These are phyloP conservation scores for Myanophis thanlyinensis DNA, from an alignment of 2,113 vertebrate genomes.

Conservation along the genomic window DNA sequence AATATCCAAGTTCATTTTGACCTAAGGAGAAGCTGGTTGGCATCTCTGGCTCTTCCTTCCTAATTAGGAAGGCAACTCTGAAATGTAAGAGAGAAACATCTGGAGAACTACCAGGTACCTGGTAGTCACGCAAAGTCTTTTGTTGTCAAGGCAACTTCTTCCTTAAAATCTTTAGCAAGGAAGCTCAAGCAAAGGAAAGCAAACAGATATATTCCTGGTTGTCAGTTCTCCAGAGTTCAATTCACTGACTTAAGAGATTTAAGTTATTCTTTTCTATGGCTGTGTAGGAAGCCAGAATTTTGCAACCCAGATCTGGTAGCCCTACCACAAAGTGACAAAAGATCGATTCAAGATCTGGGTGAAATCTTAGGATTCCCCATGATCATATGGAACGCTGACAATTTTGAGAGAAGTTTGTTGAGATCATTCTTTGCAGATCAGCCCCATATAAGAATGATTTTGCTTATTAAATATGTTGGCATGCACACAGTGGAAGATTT, in stretches of 20 bases:
- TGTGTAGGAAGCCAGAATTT: not conserved
- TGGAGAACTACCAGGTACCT: constrained; percentile 51
- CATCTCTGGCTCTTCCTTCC: not conserved
- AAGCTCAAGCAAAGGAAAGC: not conserved
- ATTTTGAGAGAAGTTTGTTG: not conserved
- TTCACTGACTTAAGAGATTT: not conserved
- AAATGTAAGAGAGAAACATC: constrained; percentile 29
- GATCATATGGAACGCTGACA: not conserved
- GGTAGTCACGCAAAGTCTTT: constrained; percentile 40
- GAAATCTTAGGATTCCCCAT: not conserved
- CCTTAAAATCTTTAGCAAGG: not conserved
- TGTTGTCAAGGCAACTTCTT: constrained; percentile 62
- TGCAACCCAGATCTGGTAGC: not conserved
- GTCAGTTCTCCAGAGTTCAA: not conserved
- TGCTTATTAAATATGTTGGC: too few relatives aligned
- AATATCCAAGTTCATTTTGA: not conserved
- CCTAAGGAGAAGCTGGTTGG: not conserved
- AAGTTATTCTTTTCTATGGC: not conserved
- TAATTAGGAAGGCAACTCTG: not conserved
- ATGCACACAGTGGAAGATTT: not conserved
- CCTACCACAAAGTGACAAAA: not conserved
- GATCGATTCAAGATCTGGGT: not conserved
- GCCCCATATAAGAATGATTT: not conserved
- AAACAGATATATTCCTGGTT: not conserved
- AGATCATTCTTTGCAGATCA: not conserved